These are phyloP conservation scores for Scarus forsteni DNA, from an alignment of 2,797 vertebrate species.

Conservation along the genomic window DNA sequence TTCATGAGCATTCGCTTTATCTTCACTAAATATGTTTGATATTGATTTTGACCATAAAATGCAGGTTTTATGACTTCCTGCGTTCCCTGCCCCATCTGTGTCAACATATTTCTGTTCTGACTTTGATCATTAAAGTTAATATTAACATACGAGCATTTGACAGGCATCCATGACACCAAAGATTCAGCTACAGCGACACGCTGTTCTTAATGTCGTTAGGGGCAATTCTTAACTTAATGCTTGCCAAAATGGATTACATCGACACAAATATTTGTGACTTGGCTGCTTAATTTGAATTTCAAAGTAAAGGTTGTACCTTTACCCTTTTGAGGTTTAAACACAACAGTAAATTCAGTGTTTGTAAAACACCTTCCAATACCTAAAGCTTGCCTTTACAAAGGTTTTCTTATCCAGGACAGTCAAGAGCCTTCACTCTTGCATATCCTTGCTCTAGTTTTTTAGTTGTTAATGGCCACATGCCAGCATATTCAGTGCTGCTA, in stretches of 20 bases:
- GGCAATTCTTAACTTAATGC: slow-evolving; percentile 5
- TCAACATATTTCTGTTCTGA: slow-evolving; percentile 4
- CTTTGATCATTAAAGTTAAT: slow-evolving; percentile 28
- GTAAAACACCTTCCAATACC: background rate
- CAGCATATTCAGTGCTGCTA: slow-evolving; percentile 2
- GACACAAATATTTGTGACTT: background rate
- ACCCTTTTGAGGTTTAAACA: background rate
- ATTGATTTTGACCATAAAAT: background rate
- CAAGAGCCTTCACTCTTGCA: slow-evolving; percentile 1
- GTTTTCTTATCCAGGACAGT: background rate
- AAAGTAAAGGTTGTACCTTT: slow-evolving; percentile 14
- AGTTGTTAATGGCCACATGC: slow-evolving; percentile 1
- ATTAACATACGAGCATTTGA: slow-evolving; percentile 12
- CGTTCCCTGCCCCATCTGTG: background rate
- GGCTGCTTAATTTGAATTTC: slow-evolving; percentile 15
- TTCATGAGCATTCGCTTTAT: background rate
- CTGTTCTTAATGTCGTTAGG: slow-evolving; percentile 4
- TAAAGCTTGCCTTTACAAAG: background rate
- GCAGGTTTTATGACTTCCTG: slow-evolving; percentile 5
- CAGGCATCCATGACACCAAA: background rate
- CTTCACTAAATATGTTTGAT: no score
- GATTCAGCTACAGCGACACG: slow-evolving; percentile 5
- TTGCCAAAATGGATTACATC: slow-evolving; percentile 7
- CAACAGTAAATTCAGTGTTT: background rate
- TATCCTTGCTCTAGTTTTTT: slow-evolving; percentile 5